Conservation (phyloP, 2,888 invertebrate species). For the Eristalis arbustorum region DNA sequence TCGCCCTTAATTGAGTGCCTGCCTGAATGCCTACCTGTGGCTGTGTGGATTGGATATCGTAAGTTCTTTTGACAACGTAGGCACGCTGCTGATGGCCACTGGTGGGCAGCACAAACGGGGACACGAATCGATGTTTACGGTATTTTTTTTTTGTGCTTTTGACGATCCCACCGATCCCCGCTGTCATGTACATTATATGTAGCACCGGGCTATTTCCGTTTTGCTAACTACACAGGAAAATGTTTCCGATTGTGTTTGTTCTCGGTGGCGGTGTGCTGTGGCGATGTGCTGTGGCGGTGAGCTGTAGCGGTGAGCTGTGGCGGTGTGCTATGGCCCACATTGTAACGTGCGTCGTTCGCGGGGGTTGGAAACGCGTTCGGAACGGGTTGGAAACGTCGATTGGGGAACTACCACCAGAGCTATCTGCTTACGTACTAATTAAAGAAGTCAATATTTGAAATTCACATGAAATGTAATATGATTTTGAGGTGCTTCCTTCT, state of each 20-base stretch:
- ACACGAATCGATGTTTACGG: background rate
- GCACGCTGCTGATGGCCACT: conserved; percentile 3
- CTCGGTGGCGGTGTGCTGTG: background rate
- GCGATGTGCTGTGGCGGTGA: background rate
- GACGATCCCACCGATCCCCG: background rate
- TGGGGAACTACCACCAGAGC: background rate
- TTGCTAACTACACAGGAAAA: conserved; percentile 40
- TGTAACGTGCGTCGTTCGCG: background rate
- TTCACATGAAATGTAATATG: conserved; percentile 52
- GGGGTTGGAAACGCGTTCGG: conserved; percentile 3
- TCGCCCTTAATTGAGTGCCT: conserved; percentile 45
- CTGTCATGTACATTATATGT: conserved; percentile 25
- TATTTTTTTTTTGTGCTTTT: background rate
- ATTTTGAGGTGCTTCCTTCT: conserved; percentile 9
- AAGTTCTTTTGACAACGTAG: conserved; percentile 33
- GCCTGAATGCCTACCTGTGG: background rate
- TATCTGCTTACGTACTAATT: conserved; percentile 47
- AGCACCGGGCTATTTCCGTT: conserved; percentile 63
- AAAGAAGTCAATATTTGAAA: conserved; percentile 55
- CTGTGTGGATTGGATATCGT: background rate
- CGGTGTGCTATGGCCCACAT: conserved; percentile 33
- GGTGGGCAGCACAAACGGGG: background rate
- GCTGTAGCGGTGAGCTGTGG: no score
- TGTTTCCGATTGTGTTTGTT: conserved; percentile 37
- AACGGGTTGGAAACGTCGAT: background rate